Evolutionary conservation across 2,888 invertebrate genomes (phyloP), one percentile per base, ranked within the genome.

Genomic region (Venusia cambrica): DNA sequence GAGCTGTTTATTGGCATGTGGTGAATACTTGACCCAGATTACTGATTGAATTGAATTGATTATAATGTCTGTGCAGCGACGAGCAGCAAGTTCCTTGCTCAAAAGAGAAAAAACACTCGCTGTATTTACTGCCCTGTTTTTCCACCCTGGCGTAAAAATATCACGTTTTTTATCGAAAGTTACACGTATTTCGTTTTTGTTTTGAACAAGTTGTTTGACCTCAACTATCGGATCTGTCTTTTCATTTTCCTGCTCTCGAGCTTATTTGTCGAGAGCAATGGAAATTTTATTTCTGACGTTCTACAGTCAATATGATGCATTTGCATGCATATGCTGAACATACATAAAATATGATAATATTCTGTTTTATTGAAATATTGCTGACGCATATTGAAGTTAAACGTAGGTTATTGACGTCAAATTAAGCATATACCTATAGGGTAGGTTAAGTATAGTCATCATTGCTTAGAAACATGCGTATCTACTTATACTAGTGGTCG

Each of bases 201-300:
- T 40, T 25, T 18, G 17, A 16, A 18, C 7, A 15, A 40, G 37
- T 30, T 25, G 16, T 25, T 37, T 31, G 31, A 37, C 36, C 37
- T 34, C 25, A 28, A 9, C 16, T 3, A 19, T 21, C 30, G 16
- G 11, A 5, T 10, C 21, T 18, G 19, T 30, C 19, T 39, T 20
- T 34, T 42, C 42, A 59, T 57, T 57, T 49, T 50, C 39, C 39
- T 48, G 38, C 29, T 39, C 30, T 40, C n/a, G 44, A 44, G 51
- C 36, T 50, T 59, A 57, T 62, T 57, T 56, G 39, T 36, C 30
- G 33, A 41, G 33, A 38, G 31, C 45, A 53, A 58, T 54, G 47
- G 42, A 37, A 46, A 60, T 42, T 49, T 48, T 46, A 56, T 51
- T 53, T 29, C 11, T 24, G n/a, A 2, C 12, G 12, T 5, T 34